Evolutionary conservation across 2,888 invertebrate species (phyloP).

Genomic region (Meliscaeva auricollis): DNA sequence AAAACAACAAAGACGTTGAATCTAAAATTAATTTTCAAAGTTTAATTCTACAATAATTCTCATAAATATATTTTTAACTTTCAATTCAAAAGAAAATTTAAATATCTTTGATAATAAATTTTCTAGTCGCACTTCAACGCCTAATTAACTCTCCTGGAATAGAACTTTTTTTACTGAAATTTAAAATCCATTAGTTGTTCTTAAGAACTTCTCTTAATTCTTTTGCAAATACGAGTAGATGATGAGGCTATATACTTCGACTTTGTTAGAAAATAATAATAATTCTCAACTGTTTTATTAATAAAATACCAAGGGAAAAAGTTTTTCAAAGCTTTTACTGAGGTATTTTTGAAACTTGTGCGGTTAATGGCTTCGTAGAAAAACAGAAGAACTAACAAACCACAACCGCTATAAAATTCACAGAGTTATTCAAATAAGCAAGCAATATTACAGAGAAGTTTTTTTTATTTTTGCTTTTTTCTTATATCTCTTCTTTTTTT

Average conservation of each 20-base stretch:
- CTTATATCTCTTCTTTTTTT: not conserved
- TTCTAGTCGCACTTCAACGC: constrained; percentile 1
- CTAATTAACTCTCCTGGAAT: not conserved
- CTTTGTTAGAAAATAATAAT: not conserved
- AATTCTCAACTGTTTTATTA: not conserved
- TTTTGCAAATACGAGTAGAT: not conserved
- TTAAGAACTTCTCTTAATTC: not conserved
- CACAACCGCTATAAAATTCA: constrained; percentile 18
- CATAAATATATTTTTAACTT: not conserved
- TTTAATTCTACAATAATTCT: no score
- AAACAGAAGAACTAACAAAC: constrained; percentile 29
- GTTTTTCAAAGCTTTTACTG: not conserved
- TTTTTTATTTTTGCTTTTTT: not conserved
- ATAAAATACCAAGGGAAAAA: not conserved
- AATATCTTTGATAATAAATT: no score
- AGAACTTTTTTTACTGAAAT: not conserved
- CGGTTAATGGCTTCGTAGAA: not conserved
- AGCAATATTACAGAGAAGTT: not conserved
- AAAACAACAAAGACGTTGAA: no score
- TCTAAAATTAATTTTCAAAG: no score
- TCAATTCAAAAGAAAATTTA: no score
- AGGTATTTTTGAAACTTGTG: constrained; percentile 7
- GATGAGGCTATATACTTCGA: not conserved
- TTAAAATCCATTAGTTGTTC: not conserved
- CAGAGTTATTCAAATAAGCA: constrained; percentile 28